These are phyloP conservation scores for Daktulosphaira vitifoliae DNA, from an alignment of 1,140 invertebrate genomes.

Conservation along the genomic window DNA sequence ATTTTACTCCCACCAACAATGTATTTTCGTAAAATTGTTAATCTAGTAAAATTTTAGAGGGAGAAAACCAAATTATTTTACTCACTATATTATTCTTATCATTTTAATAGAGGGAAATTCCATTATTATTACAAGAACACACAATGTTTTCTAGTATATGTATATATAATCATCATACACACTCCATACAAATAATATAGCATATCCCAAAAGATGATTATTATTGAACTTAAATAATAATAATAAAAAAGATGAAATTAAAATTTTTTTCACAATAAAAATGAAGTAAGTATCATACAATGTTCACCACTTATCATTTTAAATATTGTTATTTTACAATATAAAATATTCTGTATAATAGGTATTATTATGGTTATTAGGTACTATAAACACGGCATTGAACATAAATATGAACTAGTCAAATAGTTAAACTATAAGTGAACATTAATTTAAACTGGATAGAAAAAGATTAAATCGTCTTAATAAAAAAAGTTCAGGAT, in stretches of 20 bases:
- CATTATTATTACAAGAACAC: slow-evolving; percentile 9
- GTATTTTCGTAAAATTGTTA: no score
- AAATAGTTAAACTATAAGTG: slow-evolving; percentile 22
- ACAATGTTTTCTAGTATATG: slow-evolving; percentile 1
- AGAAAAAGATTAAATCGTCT: slow-evolving; percentile 21
- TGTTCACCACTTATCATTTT: not conserved
- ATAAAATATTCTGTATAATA: slow-evolving; percentile 29
- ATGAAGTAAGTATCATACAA: slow-evolving; percentile 3
- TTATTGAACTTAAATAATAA: not conserved
- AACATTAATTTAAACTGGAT: slow-evolving; percentile 27
- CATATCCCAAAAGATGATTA: slow-evolving; percentile 4
- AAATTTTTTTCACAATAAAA: not conserved
- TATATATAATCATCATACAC: slow-evolving; percentile 26
- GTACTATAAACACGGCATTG: slow-evolving; percentile 21
- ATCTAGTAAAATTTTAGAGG: no score
- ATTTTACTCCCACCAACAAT: not conserved
- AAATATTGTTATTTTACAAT: slow-evolving; percentile 13
- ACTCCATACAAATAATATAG: slow-evolving; percentile 23
- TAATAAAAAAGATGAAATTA: not conserved
- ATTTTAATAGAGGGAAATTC: not conserved
- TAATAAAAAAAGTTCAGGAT: slow-evolving; percentile 25
- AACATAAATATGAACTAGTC: slow-evolving; percentile 27
- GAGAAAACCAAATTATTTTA: slow-evolving; percentile 1
- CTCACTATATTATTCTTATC: not conserved
- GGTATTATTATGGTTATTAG: no score